Evolutionary conservation across 2,888 invertebrate genomes (phyloP), one percentile per base, ranked within the genome.

Genomic region (Sinelater perroti): DNA sequence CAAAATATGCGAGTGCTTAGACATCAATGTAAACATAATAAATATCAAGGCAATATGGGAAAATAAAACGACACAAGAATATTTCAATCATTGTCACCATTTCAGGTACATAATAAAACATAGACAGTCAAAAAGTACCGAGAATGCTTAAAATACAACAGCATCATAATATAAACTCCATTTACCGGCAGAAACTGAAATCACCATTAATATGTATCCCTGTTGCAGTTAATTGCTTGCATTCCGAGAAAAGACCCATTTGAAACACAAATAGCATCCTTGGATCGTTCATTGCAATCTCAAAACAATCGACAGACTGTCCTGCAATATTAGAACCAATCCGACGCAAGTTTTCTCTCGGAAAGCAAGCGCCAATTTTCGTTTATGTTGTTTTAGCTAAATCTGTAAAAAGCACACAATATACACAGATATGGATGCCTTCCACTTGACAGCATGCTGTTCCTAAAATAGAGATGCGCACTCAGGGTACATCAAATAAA

Each of bases 1-100:
- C 50, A 62, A 45, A 31, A 62, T 54, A 59, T 56, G 58, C n/a
- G 40, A 36, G 38, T 54, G 56, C 40, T 49, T 52, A 57, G 11
- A 40, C 28, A 51, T 28, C 17, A 42, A 14, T 7, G 18, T 14
- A 31, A 21, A 30, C 13, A 50, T 50, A 16, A 49, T 36, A 14
- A 44, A 30, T 26, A 44, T 54, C 17, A 28, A 42, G 26, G 16
- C 18, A 53, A 40, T 24, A 50, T 40, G 55, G 3, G 21, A 35
- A 40, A 44, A 53, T 53, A 52, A 44, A 46, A 44, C 10, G 18
- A 38, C 24, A 24, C 4, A 38, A 20, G 26, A 36, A 38, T n/a
- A 35, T 24, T 6, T 11, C 50, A 50, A 30, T 30, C 13, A 2
- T 10, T 20, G 31, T 24, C 20, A 33, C 21, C 47, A 33, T n/a